Evolutionary conservation across 2,888 invertebrate species (phyloP), one percentile per base, ranked within the genome.

Genomic region (Selenia dentaria): DNA sequence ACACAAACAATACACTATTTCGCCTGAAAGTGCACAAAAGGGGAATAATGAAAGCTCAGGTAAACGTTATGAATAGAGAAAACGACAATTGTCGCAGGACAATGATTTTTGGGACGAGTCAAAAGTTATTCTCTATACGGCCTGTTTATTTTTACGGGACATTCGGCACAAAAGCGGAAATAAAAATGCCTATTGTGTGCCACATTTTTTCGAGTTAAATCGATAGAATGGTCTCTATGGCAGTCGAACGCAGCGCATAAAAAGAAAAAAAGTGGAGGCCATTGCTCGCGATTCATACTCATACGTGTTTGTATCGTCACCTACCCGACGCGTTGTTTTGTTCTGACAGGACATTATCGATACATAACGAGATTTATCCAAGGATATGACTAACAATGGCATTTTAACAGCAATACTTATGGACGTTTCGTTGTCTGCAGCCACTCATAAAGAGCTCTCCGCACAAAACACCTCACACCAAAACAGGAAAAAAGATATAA

Each of bases 21-120:
- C 74, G 75, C 71, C 79, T 83, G 79, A 74, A 87, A 86, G 69
- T 83, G 81, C 78, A 87, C 88, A 88, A 86, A 73, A 69, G 67
- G 52, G 52, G 58, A 54, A 73, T 70, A 74, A 76, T 74, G 70
- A 74, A 60, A 66, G 62, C 69, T 62, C 87, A 88, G 89, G 88
- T 87, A 86, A 72, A 74, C 66, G 72, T 54, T 48, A 70, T 81
- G 87, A 83, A 84, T 81, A 81, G 83, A 70, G 69, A 64, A 67
- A 64, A 78, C 74, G 80, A 80, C 82, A 73, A 81, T 83, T 79
- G 85, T 78, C 72, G 61, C 51, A 54, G 65, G 62, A 78, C 78
- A 80, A 82, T 75, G 77, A 79, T 74, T 74, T 82, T 83, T 70
- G 74, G 82, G 82, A 71, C 82, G 77, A 86, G 87, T 85, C 83